A percentile compares a stretch with the other conserved stretches of the same genome.
Conservation (phyloP, 2,113 vertebrate genomes). For the Anolis sagrei region DNA sequence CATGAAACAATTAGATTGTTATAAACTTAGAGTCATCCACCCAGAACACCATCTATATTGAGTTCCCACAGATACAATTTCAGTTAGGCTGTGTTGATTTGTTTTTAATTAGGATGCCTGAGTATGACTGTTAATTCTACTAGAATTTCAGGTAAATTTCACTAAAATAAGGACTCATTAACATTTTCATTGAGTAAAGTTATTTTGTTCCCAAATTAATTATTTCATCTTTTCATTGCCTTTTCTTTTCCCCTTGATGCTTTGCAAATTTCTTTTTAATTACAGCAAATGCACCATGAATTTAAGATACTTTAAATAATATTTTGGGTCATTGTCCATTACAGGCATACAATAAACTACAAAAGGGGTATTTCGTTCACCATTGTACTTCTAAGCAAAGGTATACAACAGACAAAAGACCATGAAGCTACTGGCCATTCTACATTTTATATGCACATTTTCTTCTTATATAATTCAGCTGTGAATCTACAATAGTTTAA, state of each 20-base stretch:
- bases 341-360: background rate
- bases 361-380: background rate
- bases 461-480: background rate
- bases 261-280: slow-evolving; percentile 26
- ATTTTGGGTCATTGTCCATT: background rate
- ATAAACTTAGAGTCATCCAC: too few species aligned
- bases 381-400: background rate
- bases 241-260: background rate
- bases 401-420: background rate
- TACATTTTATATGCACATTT: background rate
- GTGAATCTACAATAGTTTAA: background rate
- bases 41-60: background rate
- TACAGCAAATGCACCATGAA: slow-evolving; percentile 8
- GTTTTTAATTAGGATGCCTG: slow-evolving; percentile 47
- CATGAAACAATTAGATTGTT: background rate
- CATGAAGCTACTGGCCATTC: too few species aligned
- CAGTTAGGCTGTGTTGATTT: slow-evolving; percentile 24
- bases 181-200: slow-evolving; percentile 25
- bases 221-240: slow-evolving; percentile 36
- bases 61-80: slow-evolving; percentile 4
- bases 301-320: slow-evolving; percentile 41
- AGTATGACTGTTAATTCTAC: slow-evolving; percentile 44
- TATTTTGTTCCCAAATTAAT: slow-evolving; percentile 39
- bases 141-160: slow-evolving; percentile 37
- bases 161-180: slow-evolving; percentile 54